Evolutionary conservation across 2,797 vertebrate genomes (phyloP).

Genomic region (Prionace glauca): DNA sequence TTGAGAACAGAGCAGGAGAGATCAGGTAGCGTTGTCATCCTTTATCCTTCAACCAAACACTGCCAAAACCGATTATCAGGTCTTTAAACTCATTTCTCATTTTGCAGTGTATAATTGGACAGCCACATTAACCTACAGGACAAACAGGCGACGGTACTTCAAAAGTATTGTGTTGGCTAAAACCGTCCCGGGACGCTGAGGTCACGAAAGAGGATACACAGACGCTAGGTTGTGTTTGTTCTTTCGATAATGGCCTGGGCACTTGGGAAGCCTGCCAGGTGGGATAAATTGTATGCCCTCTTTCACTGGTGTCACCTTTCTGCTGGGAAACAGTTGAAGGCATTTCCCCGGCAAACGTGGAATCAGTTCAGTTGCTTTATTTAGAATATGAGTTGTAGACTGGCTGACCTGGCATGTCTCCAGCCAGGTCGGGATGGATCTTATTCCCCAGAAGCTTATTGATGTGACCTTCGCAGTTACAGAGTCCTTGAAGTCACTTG

Average conservation of each 20-base stretch:
- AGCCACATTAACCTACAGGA: background rate
- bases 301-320: constrained; percentile 2
- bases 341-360: background rate
- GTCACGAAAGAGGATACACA: background rate
- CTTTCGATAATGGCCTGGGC: background rate
- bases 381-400: background rate
- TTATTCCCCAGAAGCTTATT: constrained; percentile 18
- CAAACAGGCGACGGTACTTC: background rate
- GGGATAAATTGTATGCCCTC: background rate
- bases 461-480: constrained; percentile 5
- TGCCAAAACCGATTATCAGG: background rate
- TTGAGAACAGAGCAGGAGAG: too few relatives aligned
- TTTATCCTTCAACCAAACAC: background rate
- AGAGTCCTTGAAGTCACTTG: background rate
- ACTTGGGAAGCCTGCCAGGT: constrained; percentile 6
- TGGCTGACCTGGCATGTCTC: background rate
- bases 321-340: constrained; percentile 21
- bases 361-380: constrained; percentile 3
- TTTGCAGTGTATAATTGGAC: background rate
- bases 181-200: background rate
- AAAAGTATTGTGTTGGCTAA: background rate
- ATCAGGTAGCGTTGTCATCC: background rate
- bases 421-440: background rate
- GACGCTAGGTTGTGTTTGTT: background rate
- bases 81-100: background rate